These are phyloP conservation scores for Rynchops niger DNA, from an alignment of 2,113 vertebrate species.

Conservation along the genomic window DNA sequence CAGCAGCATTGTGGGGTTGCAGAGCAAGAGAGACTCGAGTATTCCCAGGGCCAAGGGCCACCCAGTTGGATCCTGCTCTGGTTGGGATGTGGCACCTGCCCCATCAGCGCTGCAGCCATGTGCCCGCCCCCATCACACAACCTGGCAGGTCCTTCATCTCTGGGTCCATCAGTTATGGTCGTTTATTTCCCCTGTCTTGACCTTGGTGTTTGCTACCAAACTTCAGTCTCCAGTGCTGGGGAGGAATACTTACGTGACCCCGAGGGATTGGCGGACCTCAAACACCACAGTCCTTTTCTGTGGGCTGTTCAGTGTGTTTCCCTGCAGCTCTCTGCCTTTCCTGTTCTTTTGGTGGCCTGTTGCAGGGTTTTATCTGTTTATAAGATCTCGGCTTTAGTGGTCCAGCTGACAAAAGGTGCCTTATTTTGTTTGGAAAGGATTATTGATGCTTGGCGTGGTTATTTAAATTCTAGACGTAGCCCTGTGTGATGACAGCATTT, in stretches of 20 bases:
- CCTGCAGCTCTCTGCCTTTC: background rate
- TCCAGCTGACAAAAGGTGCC: background rate
- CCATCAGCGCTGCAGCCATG: background rate
- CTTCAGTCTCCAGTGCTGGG: background rate
- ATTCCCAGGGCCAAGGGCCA: rapidly evolving
- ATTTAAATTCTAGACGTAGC: background rate
- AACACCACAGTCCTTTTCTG: rapidly evolving
- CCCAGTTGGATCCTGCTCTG: rapidly evolving
- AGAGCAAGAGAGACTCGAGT: background rate
- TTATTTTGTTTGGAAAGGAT: background rate
- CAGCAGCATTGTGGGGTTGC: rapidly evolving
- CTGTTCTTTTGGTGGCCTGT: rapidly evolving
- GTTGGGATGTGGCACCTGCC: background rate
- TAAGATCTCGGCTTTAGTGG: rapidly evolving
- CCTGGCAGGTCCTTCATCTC: background rate
- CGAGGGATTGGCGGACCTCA: rapidly evolving
- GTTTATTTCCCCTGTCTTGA: background rate
- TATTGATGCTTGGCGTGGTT: background rate
- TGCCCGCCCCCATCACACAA: rapidly evolving
- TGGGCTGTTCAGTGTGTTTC: rapidly evolving
- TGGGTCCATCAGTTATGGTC: rapidly evolving
- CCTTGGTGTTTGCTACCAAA: background rate
- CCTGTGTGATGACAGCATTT: rapidly evolving
- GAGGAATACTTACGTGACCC: rapidly evolving
- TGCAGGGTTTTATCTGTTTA: background rate